Evolutionary conservation across 2,113 vertebrate species (phyloP), one percentile per base, ranked within the genome.

Genomic region (Hemiprocne comata): DNA sequence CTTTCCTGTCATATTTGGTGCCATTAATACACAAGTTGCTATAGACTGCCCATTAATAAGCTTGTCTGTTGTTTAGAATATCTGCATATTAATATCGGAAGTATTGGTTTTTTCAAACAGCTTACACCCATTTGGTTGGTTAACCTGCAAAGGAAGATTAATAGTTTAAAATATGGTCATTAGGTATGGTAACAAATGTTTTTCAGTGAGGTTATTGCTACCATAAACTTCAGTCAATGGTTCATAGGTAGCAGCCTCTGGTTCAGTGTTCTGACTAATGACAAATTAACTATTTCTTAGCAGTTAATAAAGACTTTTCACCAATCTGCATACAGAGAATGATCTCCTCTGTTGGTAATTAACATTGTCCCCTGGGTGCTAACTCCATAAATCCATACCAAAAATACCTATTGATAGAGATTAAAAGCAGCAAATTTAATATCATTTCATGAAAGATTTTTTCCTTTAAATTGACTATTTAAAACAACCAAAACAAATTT

Each of bases 271-370:
- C 96, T 95, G 84, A 94, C 90, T 98, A 97, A 98, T 97, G 96
- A 97, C 88, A 78, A 98, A 97, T 97, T 97, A 98, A 98, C 97
- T 97, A 95, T 98, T 98, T 98, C 94, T 94, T 97, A 97, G 93
- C 95, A 97, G 96, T 98, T 98, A 97, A 97, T 97, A 97, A 98
- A 98, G 96, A 96, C 85, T 97, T 96, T 93, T 79, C 86, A 95
- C 93, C 95, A 97, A 94, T 97, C 96, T 97, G 86, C 89, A 96
- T 97, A 91, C 48, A 87, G 92, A 96, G 94, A 78, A 94, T 94
- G 75, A 97, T 97, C 96, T 92, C 60, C 71, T 94, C 60, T 78
- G 55, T 54, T 94, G 76, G n/a, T 78, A 93, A 95, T 96, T 91
- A 93, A 64, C 34, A 55, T n/a, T 51, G 36, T 92, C 71, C 67